Evolutionary conservation across 2,113 vertebrate species (phyloP).

Genomic region (Microcebus tavaratra): DNA sequence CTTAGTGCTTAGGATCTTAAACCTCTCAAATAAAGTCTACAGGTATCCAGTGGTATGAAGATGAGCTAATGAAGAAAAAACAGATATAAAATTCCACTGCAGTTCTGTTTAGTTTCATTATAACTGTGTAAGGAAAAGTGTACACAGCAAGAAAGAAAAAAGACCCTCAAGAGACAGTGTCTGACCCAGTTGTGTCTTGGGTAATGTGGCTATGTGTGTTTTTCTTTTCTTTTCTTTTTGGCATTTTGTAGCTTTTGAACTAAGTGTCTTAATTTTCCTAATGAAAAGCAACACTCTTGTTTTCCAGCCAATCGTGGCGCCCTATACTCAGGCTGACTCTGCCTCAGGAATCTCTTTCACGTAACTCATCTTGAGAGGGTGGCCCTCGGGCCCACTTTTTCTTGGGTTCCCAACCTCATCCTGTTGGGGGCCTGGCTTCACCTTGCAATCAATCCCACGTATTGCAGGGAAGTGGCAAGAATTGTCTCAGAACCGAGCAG

Average conservation of each 20-base stretch:
- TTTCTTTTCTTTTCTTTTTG: not conserved
- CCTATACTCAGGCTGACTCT: not conserved
- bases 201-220: not conserved
- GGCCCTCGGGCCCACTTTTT: not conserved
- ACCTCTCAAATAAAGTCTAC: not conserved
- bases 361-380: not conserved
- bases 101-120: not conserved
- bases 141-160: not conserved
- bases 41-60: not conserved
- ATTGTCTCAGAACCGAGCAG: not conserved
- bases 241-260: not conserved
- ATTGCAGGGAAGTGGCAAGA: not conserved
- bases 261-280: not conserved
- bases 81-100: not conserved
- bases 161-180: not conserved
- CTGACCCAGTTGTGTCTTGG: not conserved
- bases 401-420: not conserved
- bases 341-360: not conserved
- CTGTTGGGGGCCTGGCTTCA: not conserved
- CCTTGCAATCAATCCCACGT: rapidly evolving
- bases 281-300: not conserved
- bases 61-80: not conserved
- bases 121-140: not conserved
- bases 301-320: not conserved
- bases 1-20: not conserved